phyloP scores from a whole-genome alignment of 2,797 vertebrate species.

The Tangara arthus region DNA sequence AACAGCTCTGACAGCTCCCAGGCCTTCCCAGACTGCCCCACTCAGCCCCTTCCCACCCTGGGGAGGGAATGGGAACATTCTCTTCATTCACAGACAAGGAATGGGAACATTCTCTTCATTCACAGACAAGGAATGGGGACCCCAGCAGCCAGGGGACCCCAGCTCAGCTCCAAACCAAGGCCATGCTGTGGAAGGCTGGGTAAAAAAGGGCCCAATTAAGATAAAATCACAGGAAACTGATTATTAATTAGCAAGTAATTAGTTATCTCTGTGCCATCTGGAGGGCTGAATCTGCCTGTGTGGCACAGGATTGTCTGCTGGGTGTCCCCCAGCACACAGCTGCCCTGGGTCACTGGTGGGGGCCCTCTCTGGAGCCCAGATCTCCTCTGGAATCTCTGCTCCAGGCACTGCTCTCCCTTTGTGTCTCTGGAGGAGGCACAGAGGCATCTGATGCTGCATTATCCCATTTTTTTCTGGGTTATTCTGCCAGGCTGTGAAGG shows the following conservation, averaged over 20 bases:
- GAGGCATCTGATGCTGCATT: background rate
- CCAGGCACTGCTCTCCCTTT: background rate
- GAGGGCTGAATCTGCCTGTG: background rate
- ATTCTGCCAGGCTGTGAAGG: background rate
- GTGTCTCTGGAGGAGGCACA: background rate
- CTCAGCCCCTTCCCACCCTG: fast-evolving
- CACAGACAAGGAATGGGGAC: background rate
- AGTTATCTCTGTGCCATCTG: slow-evolving; percentile 41
- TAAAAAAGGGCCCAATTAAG: slow-evolving; percentile 45
- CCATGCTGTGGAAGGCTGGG: background rate
- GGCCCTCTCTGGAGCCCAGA: fast-evolving
- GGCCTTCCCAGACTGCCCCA: background rate
- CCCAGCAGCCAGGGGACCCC: fast-evolving
- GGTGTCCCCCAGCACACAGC: background rate
- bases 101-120: background rate
- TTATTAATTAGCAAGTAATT: slow-evolving; percentile 57
- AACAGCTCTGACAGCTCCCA: background rate
- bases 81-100: background rate
- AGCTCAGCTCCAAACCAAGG: background rate
- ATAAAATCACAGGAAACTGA: slow-evolving; percentile 55
- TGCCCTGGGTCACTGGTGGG: background rate
- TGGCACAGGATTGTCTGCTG: background rate
- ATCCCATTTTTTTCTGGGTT: background rate
- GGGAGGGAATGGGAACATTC: background rate
- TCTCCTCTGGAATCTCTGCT: background rate